Evolutionary conservation across 2,888 invertebrate genomes (phyloP), one percentile per base, ranked within the genome.

Genomic region (Eristalis pertinax): DNA sequence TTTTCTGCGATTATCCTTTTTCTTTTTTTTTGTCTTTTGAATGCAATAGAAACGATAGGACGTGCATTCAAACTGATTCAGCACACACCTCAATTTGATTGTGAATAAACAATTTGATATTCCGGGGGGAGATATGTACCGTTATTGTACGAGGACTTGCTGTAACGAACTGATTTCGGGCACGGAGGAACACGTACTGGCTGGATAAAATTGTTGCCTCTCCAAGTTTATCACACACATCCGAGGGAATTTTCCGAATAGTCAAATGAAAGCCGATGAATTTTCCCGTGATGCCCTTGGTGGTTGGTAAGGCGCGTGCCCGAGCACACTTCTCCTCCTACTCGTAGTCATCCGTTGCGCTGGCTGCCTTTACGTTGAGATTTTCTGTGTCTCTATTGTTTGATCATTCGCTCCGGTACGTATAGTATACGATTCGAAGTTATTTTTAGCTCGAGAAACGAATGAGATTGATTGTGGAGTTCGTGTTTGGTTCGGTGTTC

Each of bases 131-230:
- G 75, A 82, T 76, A 68, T 76, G 79, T 86, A 79, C 35, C 62
- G 74, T 67, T 83, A 63, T 76, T 72, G 84, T 65, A 69, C 80
- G 73, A 83, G 72, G 86, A 72, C 73, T 80, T 68, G 72, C 76
- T 69, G 41, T 26, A 87, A 64, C 90, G 93, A 91, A 92, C 92
- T 92, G 92, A 90, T 91, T 92, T 91, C 92, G 91, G 90, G 91
- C 92, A 91, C 92, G 92, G 91, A 92, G 92, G 92, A 92, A 92
- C 91, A 92, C 92, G 93, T 92, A 92, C 92, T 92, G 87, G 76
- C 76, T 87, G 87, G 87, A 87, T 87, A 80, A 84, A 82, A 87
- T 87, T 87, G 87, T 87, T 87, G 87, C 84, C 87, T 87, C 87
- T 87, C 87, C 84, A 80, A 87, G 87, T 84, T 87, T 87, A 87